Conservation (phyloP, 2,113 vertebrate species). For the Ceuthmochares aereus region DNA sequence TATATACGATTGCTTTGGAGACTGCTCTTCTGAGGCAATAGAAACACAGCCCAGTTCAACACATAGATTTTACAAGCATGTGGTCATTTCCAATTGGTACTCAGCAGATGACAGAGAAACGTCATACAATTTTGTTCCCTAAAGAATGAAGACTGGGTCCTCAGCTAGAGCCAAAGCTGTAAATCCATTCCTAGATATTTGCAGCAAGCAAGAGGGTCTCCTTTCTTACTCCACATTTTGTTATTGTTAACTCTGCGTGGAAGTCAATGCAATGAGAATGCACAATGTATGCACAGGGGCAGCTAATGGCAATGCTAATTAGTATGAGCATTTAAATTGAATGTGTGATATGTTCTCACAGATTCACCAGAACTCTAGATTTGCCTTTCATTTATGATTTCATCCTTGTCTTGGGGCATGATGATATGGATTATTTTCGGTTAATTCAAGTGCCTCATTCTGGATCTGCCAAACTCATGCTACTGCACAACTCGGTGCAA, state of each 20-base stretch:
- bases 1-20: not conserved
- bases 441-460: not conserved
- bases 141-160: not conserved
- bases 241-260: not conserved
- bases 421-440: not conserved
- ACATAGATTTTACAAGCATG: not conserved
- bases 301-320: not conserved
- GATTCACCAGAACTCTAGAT: not conserved
- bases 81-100: not conserved
- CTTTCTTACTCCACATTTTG: not conserved
- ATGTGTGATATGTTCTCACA: not conserved
- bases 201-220: not conserved
- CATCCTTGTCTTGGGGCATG: not conserved
- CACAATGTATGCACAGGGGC: not conserved
- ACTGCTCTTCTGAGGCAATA: not conserved
- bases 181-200: not conserved
- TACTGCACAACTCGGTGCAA: constrained; percentile 7
- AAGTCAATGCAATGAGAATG: not conserved
- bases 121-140: not conserved
- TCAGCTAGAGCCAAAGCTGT: not conserved
- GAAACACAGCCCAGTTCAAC: not conserved
- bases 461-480: not conserved
- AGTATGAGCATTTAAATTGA: not conserved
- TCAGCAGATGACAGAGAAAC: not conserved
- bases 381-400: constrained; percentile 14